Conservation (phyloP, 1,140 invertebrate species). For the Hypsibius dujardini region DNA sequence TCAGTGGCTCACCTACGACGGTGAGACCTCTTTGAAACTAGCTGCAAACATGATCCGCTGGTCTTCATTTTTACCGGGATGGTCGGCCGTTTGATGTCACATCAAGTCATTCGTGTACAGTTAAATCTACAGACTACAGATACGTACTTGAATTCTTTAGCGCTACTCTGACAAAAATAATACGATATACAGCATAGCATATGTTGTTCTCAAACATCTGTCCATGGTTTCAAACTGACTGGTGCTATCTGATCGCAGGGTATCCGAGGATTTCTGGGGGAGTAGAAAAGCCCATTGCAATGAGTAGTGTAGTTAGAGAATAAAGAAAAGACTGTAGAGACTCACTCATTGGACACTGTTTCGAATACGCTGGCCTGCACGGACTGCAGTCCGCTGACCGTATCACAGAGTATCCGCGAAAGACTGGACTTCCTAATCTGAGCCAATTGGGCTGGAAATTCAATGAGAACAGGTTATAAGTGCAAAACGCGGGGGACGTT, state of each 20-base stretch:
- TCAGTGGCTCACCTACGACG: no score
- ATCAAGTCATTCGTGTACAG: no score
- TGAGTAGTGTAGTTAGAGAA: no score
- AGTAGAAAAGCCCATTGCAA: no score
- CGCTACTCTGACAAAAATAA: no score
- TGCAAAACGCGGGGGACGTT: background rate
- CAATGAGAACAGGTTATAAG: background rate
- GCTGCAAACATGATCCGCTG: no score
- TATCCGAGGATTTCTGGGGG: background rate
- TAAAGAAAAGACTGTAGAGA: background rate
- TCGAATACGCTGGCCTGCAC: background rate
- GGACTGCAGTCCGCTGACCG: background rate
- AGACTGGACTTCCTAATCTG: background rate
- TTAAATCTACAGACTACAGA: no score
- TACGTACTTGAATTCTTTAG: no score
- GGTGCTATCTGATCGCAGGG: background rate
- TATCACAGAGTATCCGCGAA: background rate
- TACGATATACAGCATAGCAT: no score
- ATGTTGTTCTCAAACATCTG: background rate
- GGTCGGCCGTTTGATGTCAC: no score
- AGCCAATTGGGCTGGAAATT: constrained; percentile 6
- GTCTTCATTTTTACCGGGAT: no score
- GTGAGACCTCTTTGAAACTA: no score
- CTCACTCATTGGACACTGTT: constrained; percentile 1
- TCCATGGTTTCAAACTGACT: constrained; percentile 1